Evolutionary conservation across 2,797 vertebrate species (phyloP), one percentile per base, ranked within the genome.

Genomic region (Pangasius sanitwongsei): DNA sequence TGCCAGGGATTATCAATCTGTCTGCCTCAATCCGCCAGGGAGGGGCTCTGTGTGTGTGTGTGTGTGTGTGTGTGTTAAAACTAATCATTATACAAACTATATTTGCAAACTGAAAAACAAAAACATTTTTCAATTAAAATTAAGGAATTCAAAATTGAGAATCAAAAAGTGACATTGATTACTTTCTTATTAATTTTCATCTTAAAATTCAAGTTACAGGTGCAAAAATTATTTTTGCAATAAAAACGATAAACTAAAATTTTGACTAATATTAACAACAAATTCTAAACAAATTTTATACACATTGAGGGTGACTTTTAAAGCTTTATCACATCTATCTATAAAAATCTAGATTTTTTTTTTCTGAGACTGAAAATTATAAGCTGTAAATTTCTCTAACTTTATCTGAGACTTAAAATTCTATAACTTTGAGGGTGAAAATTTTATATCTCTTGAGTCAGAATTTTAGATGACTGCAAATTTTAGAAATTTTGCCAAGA

Each of bases 1-100:
- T 95, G 92, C 91, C 59, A 90, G 86, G 94, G 96, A 96, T 96
- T 96, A 96, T 93, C 91, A 91, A 82, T 94, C 93, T 94, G 95
- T 94, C 93, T 92, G 63, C 91, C 77, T 91, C 90, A 88, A 92
- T 93, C 93, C 91, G 92, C 92, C 94, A 94, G 91, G 90, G 69
- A 65, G 75, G 8, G 90, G 86, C n/a, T 63, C 11, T 86, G 80
- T 87, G 69, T 74, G 61, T 63, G 57, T 37, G 57, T 81, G 53
- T 81, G n/a, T 81, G 78, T 82, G 80, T 57, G 57, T 61, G 57
- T 57, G 18, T 23, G 55, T 41, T n/a, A 7, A 34, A 55, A 55
- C 1, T 28, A 18, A 55, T 80, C 23, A 4, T 63, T 34, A 44
- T 83, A 44, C 34, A 44, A 28, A 4, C 18, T 61, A 25, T 61